A percentile compares a stretch with the other conserved stretches of the same genome.
These are phyloP conservation scores for Pseudopodoces humilis DNA, from an alignment of 2,113 vertebrate species.

Conservation along the genomic window DNA sequence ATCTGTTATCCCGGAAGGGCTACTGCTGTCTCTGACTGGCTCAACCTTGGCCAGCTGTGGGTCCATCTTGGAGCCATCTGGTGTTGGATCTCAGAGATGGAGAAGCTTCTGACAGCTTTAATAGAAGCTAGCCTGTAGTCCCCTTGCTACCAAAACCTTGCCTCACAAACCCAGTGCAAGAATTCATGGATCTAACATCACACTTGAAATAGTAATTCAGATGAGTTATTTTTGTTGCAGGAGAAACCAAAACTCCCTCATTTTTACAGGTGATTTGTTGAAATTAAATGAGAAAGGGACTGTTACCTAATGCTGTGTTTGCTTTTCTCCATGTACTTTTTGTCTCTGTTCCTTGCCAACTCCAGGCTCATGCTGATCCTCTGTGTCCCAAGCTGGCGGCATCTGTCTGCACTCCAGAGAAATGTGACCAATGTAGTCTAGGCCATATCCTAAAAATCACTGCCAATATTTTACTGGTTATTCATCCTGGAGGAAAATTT, in stretches of 20 bases:
- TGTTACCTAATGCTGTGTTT: slow-evolving; percentile 7
- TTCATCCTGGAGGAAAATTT: not conserved
- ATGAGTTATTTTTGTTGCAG: not conserved
- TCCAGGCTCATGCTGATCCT: not conserved
- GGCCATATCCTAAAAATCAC: not conserved
- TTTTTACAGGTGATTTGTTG: not conserved
- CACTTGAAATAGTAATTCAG: not conserved
- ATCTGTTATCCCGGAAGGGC: not conserved
- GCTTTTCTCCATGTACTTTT: not conserved
- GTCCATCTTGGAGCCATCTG: not conserved
- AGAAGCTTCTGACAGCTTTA: not conserved
- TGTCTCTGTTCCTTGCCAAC: not conserved
- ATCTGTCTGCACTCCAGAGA: not conserved
- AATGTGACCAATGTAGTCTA: not conserved
- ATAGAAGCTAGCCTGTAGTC: not conserved
- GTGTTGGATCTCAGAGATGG: not conserved
- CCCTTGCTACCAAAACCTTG: not conserved
- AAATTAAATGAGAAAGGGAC: not conserved
- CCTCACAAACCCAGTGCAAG: not conserved
- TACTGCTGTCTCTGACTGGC: not conserved
- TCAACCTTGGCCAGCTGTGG: not conserved
- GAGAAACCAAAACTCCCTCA: not conserved
- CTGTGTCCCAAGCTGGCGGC: slow-evolving; percentile 21
- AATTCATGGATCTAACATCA: not conserved
- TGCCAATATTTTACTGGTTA: not conserved